Evolutionary conservation across 2,888 invertebrate genomes (phyloP).

Genomic region (Augochlorella aurata): DNA sequence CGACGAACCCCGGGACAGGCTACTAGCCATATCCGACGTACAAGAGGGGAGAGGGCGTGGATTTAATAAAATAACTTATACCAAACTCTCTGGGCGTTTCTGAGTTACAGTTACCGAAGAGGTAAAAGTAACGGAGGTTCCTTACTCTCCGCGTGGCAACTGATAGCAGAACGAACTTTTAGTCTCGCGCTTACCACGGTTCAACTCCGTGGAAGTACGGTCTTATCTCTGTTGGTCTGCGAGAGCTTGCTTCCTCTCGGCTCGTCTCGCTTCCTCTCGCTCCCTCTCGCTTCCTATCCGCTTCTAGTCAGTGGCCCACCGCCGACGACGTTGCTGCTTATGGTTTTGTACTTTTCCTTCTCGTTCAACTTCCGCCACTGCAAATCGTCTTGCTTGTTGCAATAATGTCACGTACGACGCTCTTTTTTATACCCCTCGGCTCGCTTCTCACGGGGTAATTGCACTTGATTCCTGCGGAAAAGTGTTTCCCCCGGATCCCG

Average conservation of each 20-base stretch:
- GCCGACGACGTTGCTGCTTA: slow-evolving; percentile 32
- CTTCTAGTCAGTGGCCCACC: slow-evolving; percentile 20
- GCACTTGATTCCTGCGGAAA: slow-evolving; percentile 36
- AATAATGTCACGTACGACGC: slow-evolving; percentile 55
- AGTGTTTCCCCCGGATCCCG: background rate
- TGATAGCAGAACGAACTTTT: slow-evolving; percentile 75
- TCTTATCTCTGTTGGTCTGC: slow-evolving; percentile 68
- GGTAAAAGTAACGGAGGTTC: slow-evolving; percentile 58
- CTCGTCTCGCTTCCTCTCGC: slow-evolving; percentile 42
- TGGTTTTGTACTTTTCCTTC: slow-evolving; percentile 38
- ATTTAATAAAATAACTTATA: slow-evolving; percentile 76
- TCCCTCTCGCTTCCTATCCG: slow-evolving; percentile 40
- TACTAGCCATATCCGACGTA: slow-evolving; percentile 25
- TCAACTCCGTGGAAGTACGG: slow-evolving; percentile 66
- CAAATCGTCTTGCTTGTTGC: slow-evolving; percentile 53
- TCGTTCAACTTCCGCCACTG: slow-evolving; percentile 25
- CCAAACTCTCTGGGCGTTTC: slow-evolving; percentile 69
- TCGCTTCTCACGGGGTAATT: slow-evolving; percentile 24
- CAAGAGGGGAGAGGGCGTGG: slow-evolving; percentile 51
- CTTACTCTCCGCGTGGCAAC: slow-evolving; percentile 65
- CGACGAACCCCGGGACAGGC: slow-evolving; percentile 25
- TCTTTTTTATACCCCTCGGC: slow-evolving; percentile 5
- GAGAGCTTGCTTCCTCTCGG: slow-evolving; percentile 47
- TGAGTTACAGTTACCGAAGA: slow-evolving; percentile 65
- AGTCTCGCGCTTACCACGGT: slow-evolving; percentile 71